phyloP scores from a whole-genome alignment of 2,888 invertebrate genomes.

The Drosophila pegasa region DNA sequence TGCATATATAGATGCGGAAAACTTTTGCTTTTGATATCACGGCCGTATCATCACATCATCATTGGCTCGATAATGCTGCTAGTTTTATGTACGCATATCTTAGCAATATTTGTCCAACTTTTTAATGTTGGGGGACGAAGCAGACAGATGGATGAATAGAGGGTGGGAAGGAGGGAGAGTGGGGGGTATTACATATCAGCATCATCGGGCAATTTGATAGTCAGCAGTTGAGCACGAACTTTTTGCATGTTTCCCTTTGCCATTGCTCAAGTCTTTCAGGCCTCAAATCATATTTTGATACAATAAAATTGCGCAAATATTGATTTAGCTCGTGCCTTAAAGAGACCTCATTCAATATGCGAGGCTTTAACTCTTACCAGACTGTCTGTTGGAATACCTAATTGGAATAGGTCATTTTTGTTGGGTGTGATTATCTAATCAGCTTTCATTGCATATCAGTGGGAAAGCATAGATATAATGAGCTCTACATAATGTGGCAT shows the following conservation, averaged over 20 bases:
- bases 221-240: slow-evolving; percentile 26
- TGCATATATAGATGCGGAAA: slow-evolving; percentile 34
- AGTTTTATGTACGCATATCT: slow-evolving; percentile 70
- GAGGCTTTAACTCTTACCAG: not conserved
- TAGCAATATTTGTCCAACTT: slow-evolving; percentile 49
- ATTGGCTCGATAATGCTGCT: slow-evolving; percentile 77
- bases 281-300: slow-evolving; percentile 63
- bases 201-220: slow-evolving; percentile 32
- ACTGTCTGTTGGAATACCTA: not conserved
- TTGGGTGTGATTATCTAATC: slow-evolving; percentile 52
- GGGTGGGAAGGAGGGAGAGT: not conserved
- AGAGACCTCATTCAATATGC: not conserved
- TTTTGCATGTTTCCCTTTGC: slow-evolving; percentile 13
- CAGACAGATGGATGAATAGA: not conserved
- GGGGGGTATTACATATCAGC: slow-evolving; percentile 18
- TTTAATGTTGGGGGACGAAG: not conserved
- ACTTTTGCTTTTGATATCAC: slow-evolving; percentile 79
- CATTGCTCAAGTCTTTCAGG: slow-evolving; percentile 31
- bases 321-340: slow-evolving; percentile 47
- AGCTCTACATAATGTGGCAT: not conserved
- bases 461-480: slow-evolving; percentile 1
- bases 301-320: slow-evolving; percentile 47
- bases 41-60: slow-evolving; percentile 79
- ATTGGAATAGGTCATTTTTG: slow-evolving; percentile 54
- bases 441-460: slow-evolving; percentile 2